Evolutionary conservation across 1,140 invertebrate species (phyloP).

Genomic region (Goniozus legneri): DNA sequence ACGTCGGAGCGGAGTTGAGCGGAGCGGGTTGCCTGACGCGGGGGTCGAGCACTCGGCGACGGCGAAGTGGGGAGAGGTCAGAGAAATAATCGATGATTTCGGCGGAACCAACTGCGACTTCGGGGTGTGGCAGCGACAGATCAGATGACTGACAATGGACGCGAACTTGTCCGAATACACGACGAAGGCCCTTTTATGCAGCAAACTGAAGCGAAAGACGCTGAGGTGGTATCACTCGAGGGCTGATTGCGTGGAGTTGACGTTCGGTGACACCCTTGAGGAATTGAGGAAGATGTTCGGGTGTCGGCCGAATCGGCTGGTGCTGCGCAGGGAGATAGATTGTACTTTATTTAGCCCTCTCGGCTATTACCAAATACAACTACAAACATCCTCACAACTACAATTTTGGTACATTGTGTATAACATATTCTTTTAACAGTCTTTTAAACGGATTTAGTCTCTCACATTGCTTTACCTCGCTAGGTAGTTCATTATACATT

Average conservation of each 20-base stretch:
- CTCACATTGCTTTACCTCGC: no score
- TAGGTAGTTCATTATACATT: no score
- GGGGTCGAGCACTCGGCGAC: neutral
- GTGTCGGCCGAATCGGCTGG: constrained; percentile 3
- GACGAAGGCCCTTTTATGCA: constrained; percentile 2
- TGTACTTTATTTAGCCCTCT: no score
- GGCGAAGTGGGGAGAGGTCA: constrained; percentile 5
- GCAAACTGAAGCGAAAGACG: constrained; percentile 2
- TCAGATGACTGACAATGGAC: constrained; percentile 3
- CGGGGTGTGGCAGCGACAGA: constrained; percentile 12
- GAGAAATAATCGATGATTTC: constrained; percentile 14
- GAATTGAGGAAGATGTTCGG: constrained; percentile 12
- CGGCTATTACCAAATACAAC: no score
- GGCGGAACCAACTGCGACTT: constrained; percentile 4
- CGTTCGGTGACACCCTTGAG: neutral
- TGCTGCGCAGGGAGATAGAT: constrained; percentile 24
- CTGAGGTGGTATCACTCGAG: constrained; percentile 12
- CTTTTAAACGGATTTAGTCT: no score
- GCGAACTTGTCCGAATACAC: constrained; percentile 8
- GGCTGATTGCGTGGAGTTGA: constrained; percentile 3
- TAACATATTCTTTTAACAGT: no score
- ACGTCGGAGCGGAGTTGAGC: no score
- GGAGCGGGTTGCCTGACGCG: neutral
- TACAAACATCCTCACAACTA: no score
- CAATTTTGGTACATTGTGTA: no score